phyloP scores from a whole-genome alignment of 2,797 vertebrate species.

The Fratercula arctica region DNA sequence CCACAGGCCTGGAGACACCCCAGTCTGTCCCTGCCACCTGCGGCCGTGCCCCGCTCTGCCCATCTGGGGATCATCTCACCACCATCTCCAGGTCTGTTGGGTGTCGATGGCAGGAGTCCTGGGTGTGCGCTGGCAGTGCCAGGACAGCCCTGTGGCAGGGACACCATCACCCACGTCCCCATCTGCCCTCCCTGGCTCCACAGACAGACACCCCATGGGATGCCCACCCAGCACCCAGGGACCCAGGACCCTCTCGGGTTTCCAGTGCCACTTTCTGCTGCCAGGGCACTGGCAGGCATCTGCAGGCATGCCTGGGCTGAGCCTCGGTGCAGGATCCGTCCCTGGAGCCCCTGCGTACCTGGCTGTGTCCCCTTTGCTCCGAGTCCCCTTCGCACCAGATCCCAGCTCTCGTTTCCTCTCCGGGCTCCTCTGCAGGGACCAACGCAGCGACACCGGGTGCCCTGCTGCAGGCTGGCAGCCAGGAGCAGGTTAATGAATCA shows the following conservation, averaged over 20 bases:
- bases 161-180: accelerated
- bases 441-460: slow-evolving; percentile 15
- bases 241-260: neutral
- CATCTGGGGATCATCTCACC: neutral
- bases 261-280: neutral
- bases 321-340: accelerated
- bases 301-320: no score
- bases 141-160: slow-evolving; percentile 64
- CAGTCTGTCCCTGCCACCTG: neutral
- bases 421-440: slow-evolving; percentile 55
- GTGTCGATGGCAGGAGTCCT: neutral
- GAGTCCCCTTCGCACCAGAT: slow-evolving; percentile 35
- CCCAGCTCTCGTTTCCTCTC: slow-evolving; percentile 58
- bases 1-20: neutral
- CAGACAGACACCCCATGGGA: neutral
- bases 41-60: neutral
- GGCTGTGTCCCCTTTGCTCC: slow-evolving; percentile 47
- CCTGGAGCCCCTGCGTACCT: slow-evolving; percentile 30
- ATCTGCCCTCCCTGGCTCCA: accelerated
- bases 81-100: neutral
- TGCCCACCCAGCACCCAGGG: neutral
- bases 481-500: accelerated
- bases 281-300: neutral
- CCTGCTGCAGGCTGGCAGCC: neutral
- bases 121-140: slow-evolving; percentile 33